These are phyloP conservation scores for Lutjanus campechanus DNA, from an alignment of 2,797 vertebrate genomes.

Conservation along the genomic window DNA sequence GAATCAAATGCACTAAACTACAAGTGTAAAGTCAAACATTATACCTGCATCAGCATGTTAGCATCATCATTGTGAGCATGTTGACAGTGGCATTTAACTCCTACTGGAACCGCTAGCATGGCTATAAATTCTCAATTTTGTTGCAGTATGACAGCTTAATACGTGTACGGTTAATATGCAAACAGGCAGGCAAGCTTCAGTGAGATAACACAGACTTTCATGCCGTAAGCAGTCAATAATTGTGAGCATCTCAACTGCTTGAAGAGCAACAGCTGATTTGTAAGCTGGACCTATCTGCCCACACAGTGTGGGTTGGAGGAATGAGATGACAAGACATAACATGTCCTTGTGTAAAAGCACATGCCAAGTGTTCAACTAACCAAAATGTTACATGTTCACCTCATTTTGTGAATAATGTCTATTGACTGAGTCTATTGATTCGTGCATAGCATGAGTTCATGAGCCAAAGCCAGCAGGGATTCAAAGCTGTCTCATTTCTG, in stretches of 20 bases:
- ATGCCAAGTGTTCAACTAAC: background rate
- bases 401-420: constrained; percentile 30
- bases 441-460: background rate
- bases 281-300: constrained; percentile 24
- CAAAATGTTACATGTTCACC: constrained; percentile 18
- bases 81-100: background rate
- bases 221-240: constrained; percentile 10
- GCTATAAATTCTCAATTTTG: background rate
- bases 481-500: constrained; percentile 7
- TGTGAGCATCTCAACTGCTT: constrained; percentile 26
- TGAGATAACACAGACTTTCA: constrained; percentile 2
- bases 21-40: constrained; percentile 2
- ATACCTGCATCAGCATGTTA: background rate
- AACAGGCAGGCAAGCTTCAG: background rate
- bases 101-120: background rate
- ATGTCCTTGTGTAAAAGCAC: constrained; percentile 18
- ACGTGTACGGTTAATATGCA: background rate
- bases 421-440: constrained; percentile 39
- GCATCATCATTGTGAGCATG: background rate
- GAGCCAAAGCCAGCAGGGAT: constrained; percentile 12
- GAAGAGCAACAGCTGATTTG: constrained; percentile 43
- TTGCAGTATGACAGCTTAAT: background rate
- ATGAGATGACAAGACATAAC: constrained; percentile 20
- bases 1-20: too few species aligned
- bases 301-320: constrained; percentile 30